Conservation (phyloP, 2,797 vertebrate genomes). For the Coregonus ussuriensis region DNA sequence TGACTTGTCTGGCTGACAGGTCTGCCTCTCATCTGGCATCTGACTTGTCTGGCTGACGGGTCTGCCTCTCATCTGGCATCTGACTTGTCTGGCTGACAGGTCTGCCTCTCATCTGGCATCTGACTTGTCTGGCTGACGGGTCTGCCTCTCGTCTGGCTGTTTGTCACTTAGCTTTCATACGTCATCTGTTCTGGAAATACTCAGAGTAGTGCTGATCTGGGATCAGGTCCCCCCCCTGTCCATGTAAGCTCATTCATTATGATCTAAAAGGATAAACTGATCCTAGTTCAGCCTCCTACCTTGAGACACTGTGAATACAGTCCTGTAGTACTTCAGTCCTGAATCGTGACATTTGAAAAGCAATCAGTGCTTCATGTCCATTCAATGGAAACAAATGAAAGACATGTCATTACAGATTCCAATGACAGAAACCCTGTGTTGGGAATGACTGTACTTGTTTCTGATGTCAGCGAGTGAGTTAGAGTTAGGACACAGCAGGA, state of each 20-base stretch:
- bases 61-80: neutral
- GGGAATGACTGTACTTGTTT: conserved; percentile 2
- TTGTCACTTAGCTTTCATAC: neutral
- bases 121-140: too few species aligned
- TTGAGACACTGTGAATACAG: too few species aligned
- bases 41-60: neutral
- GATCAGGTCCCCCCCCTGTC: too few species aligned
- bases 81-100: too few species aligned
- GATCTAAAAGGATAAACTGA: neutral
- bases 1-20: too few species aligned
- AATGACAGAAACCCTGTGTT: neutral
- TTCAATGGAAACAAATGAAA: too few species aligned
- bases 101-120: too few species aligned
- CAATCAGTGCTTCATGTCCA: neutral
- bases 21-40: neutral
- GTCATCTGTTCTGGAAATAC: neutral
- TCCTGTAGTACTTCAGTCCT: neutral
- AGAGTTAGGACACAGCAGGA: neutral
- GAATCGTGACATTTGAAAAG: neutral
- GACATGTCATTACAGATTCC: too few species aligned
- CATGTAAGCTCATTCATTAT: neutral
- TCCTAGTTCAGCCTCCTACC: too few species aligned
- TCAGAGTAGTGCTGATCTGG: neutral
- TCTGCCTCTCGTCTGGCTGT: too few species aligned
- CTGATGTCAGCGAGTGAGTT: conserved; percentile 37